phyloP scores from a whole-genome alignment of 1,140 invertebrate genomes.

The Himalopsyche phryganea region DNA sequence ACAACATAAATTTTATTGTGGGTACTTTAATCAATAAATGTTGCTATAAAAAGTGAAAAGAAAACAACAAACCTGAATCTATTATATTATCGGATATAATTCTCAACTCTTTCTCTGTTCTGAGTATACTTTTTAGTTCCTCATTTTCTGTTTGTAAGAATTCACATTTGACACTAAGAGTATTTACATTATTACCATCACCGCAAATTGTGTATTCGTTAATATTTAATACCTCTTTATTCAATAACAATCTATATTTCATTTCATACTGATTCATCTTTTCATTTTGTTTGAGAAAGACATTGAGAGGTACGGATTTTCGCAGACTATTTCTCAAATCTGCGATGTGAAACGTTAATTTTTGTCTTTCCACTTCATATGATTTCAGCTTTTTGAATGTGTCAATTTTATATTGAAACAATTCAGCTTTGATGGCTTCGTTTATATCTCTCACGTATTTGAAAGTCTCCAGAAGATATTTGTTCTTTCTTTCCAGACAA shows the following conservation, averaged over 20 bases:
- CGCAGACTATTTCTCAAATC: conserved; percentile 43
- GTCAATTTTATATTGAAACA: conserved; percentile 41
- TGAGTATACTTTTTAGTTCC: background rate
- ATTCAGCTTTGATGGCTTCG: conserved; percentile 46
- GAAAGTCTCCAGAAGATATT: conserved; percentile 45
- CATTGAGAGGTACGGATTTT: conserved; percentile 39
- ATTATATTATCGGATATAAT: background rate
- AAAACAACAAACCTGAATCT: background rate
- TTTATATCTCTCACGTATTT: conserved; percentile 43
- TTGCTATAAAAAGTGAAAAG: too few relatives aligned
- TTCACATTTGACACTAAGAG: conserved; percentile 8
- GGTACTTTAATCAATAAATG: too few relatives aligned
- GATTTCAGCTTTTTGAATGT: conserved; percentile 36
- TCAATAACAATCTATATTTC: conserved; percentile 42
- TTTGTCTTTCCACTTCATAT: conserved; percentile 44
- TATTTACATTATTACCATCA: background rate
- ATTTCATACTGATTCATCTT: conserved; percentile 37
- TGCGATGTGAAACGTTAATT: conserved; percentile 38
- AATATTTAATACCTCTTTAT: conserved; percentile 9
- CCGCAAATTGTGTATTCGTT: background rate
- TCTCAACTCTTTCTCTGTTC: background rate
- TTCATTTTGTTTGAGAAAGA: conserved; percentile 46
- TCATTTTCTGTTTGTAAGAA: conserved; percentile 7
- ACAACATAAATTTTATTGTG: too few relatives aligned
- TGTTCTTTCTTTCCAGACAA: conserved; percentile 38